Conservation (phyloP, 2,113 vertebrate species). For the Zosterops japonicus region DNA sequence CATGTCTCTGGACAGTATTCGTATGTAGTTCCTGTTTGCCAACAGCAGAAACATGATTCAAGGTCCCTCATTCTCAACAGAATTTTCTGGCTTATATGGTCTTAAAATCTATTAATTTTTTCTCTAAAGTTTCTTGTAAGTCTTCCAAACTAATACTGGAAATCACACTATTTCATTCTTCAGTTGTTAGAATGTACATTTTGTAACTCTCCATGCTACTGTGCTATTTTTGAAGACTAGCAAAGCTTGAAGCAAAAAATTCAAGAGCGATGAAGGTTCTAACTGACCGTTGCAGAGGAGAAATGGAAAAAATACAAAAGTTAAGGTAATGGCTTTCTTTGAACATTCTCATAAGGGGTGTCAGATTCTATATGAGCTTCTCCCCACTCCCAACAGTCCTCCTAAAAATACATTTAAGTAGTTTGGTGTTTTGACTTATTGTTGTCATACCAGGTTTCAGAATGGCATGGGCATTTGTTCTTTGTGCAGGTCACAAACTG, state of each 20-base stretch:
- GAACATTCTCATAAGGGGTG: neutral
- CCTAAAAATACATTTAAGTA: neutral
- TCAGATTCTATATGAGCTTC: neutral
- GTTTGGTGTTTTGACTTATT: neutral
- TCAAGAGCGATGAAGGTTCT: neutral
- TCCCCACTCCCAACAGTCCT: neutral
- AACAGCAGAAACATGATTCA: neutral
- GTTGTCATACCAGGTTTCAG: neutral
- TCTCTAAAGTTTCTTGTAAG: neutral
- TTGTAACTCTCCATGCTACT: neutral
- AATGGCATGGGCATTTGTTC: neutral
- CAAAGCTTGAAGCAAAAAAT: neutral
- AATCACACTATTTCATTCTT: neutral
- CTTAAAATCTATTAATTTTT: neutral
- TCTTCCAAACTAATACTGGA: neutral
- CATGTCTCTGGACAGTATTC: neutral
- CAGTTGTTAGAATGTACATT: neutral
- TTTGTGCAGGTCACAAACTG: constrained; percentile 63
- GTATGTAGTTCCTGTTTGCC: neutral
- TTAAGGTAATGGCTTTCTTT: constrained; percentile 9
- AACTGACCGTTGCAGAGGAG: neutral
- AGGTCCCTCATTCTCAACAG: neutral
- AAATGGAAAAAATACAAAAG: neutral
- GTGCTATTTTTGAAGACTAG: neutral
- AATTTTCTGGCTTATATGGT: neutral